phyloP scores from a whole-genome alignment of 2,113 vertebrate species.

The Perca flavescens region DNA sequence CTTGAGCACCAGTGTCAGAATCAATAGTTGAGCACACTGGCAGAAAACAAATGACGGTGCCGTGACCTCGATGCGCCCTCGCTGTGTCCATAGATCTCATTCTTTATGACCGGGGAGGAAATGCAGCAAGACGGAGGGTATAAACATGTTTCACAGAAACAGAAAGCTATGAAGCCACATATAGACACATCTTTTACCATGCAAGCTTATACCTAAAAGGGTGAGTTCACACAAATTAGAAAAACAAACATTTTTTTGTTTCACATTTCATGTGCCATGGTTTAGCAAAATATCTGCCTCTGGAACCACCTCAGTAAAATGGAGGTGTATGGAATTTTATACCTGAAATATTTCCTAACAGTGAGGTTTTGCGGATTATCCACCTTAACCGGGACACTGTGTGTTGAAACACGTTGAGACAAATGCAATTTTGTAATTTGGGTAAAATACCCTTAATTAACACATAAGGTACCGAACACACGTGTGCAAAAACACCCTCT shows the following conservation, averaged over 20 bases:
- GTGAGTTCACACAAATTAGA: no score
- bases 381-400: neutral
- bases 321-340: neutral
- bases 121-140: neutral
- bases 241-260: no score
- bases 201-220: neutral
- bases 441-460: neutral
- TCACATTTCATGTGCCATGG: neutral
- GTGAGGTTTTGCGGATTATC: neutral
- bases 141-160: constrained; percentile 3
- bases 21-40: constrained; percentile 73
- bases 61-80: constrained; percentile 52
- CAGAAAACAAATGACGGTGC: constrained; percentile 75
- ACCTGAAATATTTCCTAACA: neutral
- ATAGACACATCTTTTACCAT: neutral
- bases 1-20: constrained; percentile 73
- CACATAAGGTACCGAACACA: neutral
- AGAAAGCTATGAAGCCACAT: neutral
- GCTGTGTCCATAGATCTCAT: constrained; percentile 13
- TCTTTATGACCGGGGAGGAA: constrained; percentile 33
- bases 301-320: neutral
- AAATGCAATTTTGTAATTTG: neutral
- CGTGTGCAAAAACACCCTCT: neutral
- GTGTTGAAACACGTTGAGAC: neutral
- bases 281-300: neutral